Evolutionary conservation across 2,113 vertebrate species (phyloP).

Genomic region (Grammomys surdaster): DNA sequence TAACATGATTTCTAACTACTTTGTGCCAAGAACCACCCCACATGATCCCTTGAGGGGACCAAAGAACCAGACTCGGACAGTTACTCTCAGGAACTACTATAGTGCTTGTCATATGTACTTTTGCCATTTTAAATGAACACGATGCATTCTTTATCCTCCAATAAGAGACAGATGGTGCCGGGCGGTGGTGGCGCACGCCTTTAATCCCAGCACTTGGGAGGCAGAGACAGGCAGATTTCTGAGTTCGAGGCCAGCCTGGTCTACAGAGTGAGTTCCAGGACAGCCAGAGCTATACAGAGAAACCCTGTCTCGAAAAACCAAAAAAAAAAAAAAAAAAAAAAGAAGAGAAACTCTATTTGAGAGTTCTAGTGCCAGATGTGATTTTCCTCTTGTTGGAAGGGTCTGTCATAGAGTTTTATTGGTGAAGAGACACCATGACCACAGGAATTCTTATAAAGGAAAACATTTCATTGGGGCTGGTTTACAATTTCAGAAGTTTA

Average conservation of each 20-base stretch:
- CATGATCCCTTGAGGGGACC: not conserved
- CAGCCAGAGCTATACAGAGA: no score
- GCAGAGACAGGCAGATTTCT: no score
- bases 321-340: no score
- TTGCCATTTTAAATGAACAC: constrained; percentile 36
- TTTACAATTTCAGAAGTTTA: no score
- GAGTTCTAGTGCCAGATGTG: not conserved
- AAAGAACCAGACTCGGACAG: not conserved
- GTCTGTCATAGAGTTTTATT: no score
- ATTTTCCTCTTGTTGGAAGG: not conserved
- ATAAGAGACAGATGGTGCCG: no score
- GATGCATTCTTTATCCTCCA: not conserved
- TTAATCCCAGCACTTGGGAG: no score
- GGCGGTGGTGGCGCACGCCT: no score
- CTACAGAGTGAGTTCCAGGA: no score
- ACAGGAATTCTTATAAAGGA: not conserved
- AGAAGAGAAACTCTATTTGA: not conserved
- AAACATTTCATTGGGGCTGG: not conserved
- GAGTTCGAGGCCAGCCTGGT: no score
- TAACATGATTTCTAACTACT: not conserved
- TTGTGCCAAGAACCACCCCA: not conserved
- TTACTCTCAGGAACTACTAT: not conserved
- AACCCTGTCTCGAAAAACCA: no score
- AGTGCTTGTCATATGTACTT: not conserved
- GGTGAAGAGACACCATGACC: not conserved